A percentile compares a stretch with the other conserved stretches of the same genome.
phyloP scores from a whole-genome alignment of 2,113 vertebrate species.

The Lepus americanus region DNA sequence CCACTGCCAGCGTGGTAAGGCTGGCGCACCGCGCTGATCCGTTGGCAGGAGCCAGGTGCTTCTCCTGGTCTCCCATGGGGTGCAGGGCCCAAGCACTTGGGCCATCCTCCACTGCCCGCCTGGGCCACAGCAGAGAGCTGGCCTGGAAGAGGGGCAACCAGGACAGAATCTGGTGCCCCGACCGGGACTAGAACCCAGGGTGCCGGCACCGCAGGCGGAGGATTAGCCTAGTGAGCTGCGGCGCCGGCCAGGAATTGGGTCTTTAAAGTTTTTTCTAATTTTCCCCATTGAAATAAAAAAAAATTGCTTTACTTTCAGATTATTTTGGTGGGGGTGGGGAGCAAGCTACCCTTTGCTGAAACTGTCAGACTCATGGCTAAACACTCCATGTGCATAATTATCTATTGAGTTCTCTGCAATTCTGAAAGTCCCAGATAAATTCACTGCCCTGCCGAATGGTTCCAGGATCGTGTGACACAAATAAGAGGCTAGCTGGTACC shows the following conservation, averaged over 20 bases:
- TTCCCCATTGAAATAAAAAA: neutral
- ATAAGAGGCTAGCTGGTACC: neutral
- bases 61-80: too few species aligned
- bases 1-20: too few species aligned
- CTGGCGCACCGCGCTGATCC: too few species aligned
- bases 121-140: too few species aligned
- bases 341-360: neutral
- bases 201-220: too few species aligned
- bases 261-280: neutral
- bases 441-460: neutral
- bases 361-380: neutral
- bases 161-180: too few species aligned
- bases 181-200: too few species aligned
- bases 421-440: neutral
- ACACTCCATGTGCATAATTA: neutral
- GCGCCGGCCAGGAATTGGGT: neutral
- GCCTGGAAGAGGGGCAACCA: too few species aligned
- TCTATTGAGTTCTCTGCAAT: neutral
- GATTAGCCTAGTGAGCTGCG: too few species aligned
- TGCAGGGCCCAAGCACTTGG: too few species aligned
- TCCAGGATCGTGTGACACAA: neutral
- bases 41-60: too few species aligned
- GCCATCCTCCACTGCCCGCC: too few species aligned
- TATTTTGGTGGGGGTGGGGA: neutral
- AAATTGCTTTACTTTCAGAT: neutral